Percentiles rank a stretch among this genome's conserved stretches.
These are phyloP conservation scores for Onthophagus sagittarius DNA, from an alignment of 2,888 invertebrate species.

Conservation along the genomic window DNA sequence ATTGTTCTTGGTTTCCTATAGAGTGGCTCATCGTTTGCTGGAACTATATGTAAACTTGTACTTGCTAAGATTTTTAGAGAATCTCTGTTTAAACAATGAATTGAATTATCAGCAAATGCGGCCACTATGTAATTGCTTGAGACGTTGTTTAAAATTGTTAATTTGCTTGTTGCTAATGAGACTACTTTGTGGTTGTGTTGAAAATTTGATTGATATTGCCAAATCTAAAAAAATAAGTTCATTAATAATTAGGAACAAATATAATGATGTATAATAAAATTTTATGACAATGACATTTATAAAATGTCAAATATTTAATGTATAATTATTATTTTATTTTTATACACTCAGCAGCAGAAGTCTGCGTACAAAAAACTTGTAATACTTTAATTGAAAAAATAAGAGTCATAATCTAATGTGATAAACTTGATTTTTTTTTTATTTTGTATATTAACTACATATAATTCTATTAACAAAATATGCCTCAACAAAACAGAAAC, in stretches of 20 bases:
- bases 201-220: slow-evolving; percentile 69
- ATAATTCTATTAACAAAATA: no score
- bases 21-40: slow-evolving; percentile 48
- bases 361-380: no score
- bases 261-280: neutral
- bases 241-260: neutral
- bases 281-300: no score
- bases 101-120: slow-evolving; percentile 64
- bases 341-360: no score
- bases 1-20: slow-evolving; percentile 45
- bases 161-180: slow-evolving; percentile 60
- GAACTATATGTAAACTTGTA: slow-evolving; percentile 50
- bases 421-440: no score
- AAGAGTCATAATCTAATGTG: no score
- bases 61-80: slow-evolving; percentile 54
- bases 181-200: slow-evolving; percentile 56
- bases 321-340: no score
- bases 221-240: slow-evolving; percentile 50
- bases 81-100: slow-evolving; percentile 64
- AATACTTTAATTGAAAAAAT: no score
- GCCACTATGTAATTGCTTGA: slow-evolving; percentile 60
- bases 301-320: no score
- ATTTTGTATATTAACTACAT: no score
- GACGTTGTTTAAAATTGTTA: slow-evolving; percentile 53
- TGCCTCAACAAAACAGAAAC: no score